Percentiles rank a stretch among this genome's conserved stretches.
These are phyloP conservation scores for Syngnathus floridae DNA, from an alignment of 2,113 vertebrate species.

Conservation along the genomic window DNA sequence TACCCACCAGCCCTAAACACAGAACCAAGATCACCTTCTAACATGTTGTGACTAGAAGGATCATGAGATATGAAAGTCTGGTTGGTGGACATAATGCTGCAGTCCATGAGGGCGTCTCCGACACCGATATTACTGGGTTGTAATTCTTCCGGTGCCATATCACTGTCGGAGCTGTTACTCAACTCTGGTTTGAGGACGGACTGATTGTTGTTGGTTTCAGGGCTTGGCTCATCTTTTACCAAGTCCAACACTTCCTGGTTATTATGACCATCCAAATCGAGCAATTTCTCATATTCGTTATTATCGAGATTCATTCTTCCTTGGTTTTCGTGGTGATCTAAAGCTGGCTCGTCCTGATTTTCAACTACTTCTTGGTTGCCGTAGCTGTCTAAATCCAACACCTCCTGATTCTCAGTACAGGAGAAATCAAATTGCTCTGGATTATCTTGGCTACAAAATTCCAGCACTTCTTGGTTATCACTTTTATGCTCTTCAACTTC, in stretches of 20 bases:
- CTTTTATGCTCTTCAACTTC: slow-evolving; percentile 16
- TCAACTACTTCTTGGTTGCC: slow-evolving; percentile 37
- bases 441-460: slow-evolving; percentile 15
- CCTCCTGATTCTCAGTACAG: slow-evolving; percentile 39
- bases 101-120: not conserved
- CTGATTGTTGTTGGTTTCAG: slow-evolving; percentile 49
- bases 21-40: slow-evolving; percentile 48
- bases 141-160: slow-evolving; percentile 35
- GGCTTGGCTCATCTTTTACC: slow-evolving; percentile 7
- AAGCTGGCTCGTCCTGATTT: slow-evolving; percentile 27
- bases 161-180: slow-evolving; percentile 45
- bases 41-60: slow-evolving; percentile 9
- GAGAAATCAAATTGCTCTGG: slow-evolving; percentile 19
- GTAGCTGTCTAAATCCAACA: slow-evolving; percentile 20
- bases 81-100: slow-evolving; percentile 12
- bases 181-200: slow-evolving; percentile 19
- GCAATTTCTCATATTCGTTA: slow-evolving; percentile 23
- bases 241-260: slow-evolving; percentile 47
- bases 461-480: slow-evolving; percentile 40
- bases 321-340: slow-evolving; percentile 17
- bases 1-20: slow-evolving; percentile 60
- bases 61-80: slow-evolving; percentile 5
- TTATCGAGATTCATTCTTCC: slow-evolving; percentile 4
- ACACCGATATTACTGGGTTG: slow-evolving; percentile 22
- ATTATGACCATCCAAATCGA: slow-evolving; percentile 27